Percentiles rank a stretch among this genome's conserved stretches.
Conservation (phyloP, 2,113 vertebrate species). For the Coracopsis vasa region DNA sequence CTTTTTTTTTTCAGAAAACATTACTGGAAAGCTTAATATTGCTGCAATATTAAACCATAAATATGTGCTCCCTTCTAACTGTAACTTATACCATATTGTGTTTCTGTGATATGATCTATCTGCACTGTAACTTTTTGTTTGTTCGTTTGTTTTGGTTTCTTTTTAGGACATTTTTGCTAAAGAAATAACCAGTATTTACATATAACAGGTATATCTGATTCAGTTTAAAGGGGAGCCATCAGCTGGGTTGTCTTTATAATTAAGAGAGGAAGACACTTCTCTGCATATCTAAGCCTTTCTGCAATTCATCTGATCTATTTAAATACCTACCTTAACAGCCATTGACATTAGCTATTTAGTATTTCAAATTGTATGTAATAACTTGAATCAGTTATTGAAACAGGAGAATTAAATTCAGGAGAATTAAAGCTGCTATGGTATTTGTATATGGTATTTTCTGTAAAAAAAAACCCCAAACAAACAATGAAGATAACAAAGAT, state of each 20-base stretch:
- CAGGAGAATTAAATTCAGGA: neutral
- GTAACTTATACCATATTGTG: neutral
- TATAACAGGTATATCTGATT: neutral
- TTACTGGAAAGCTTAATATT: neutral
- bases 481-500: neutral
- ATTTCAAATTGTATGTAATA: neutral
- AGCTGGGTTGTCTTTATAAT: neutral
- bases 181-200: neutral
- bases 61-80: neutral
- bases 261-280: neutral
- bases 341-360: neutral
- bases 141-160: neutral
- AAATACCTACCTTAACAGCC: neutral
- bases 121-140: fast-evolving
- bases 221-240: neutral
- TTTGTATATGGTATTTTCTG: neutral
- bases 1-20: neutral
- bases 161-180: neutral
- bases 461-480: neutral
- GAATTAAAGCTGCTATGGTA: neutral
- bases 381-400: neutral
- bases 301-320: neutral
- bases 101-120: neutral
- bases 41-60: neutral
- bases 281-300: neutral